A percentile compares a stretch with the other conserved stretches of the same genome.
Conservation (phyloP, 2,113 vertebrate species). For the Ornithorhynchus anatinus region DNA sequence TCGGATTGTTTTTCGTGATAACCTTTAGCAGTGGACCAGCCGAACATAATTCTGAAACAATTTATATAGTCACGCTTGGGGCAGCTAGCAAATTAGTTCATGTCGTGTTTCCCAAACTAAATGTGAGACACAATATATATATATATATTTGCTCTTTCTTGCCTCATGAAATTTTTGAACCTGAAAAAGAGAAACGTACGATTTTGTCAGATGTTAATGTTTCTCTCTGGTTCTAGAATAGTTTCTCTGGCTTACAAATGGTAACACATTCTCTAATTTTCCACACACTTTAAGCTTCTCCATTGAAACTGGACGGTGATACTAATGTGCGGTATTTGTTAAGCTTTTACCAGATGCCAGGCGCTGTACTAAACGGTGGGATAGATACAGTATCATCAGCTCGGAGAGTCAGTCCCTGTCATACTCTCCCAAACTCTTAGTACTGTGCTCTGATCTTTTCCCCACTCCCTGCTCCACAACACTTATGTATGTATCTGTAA, state of each 20-base stretch:
- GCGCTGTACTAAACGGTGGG: no score
- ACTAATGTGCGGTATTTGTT: no score
- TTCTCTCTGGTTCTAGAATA: neutral
- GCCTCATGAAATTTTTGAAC: constrained; percentile 9
- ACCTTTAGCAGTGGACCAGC: neutral
- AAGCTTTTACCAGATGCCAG: no score
- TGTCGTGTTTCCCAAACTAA: constrained; percentile 9
- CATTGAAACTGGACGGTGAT: no score
- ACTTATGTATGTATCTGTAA: no score
- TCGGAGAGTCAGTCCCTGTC: no score
- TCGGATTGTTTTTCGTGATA: neutral
- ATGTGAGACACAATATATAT: constrained; percentile 1
- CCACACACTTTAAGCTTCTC: no score
- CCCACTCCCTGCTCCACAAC: no score
- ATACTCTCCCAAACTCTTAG: no score
- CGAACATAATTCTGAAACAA: constrained; percentile 21
- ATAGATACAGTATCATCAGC: no score
- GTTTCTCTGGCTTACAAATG: constrained; percentile 11
- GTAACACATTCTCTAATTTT: constrained; percentile 14
- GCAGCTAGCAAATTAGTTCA: neutral
- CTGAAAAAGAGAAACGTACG: neutral
- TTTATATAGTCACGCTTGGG: constrained; percentile 10
- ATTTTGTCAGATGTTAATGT: constrained; percentile 6
- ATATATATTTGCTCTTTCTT: neutral
- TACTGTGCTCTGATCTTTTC: no score